A percentile compares a stretch with the other conserved stretches of the same genome.
Evolutionary conservation across 2,888 invertebrate genomes (phyloP).

Genomic region (Linnaemya vulpina): DNA sequence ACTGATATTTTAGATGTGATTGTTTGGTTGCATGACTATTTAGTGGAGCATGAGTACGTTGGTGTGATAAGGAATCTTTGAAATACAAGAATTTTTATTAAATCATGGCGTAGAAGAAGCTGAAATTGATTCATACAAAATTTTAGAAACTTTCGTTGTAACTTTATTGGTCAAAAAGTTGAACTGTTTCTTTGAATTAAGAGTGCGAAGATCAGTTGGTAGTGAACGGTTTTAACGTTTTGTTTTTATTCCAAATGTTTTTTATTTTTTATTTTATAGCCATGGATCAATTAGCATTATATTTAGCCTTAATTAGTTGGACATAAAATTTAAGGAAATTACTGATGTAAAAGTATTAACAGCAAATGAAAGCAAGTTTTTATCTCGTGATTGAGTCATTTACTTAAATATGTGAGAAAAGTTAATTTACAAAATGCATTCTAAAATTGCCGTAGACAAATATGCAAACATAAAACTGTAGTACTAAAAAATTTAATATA

Average conservation of each 20-base stretch:
- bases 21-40: slow-evolving; percentile 65
- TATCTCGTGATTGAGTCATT: too few species aligned
- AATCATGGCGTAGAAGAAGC: slow-evolving; percentile 50
- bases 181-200: slow-evolving; percentile 26
- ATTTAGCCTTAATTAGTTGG: neutral
- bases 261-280: neutral
- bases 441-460: too few species aligned
- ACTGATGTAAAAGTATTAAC: too few species aligned
- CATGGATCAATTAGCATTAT: neutral
- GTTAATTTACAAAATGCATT: too few species aligned
- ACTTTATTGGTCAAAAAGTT: slow-evolving; percentile 1
- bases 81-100: slow-evolving; percentile 63
- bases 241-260: neutral
- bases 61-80: slow-evolving; percentile 66
- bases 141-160: slow-evolving; percentile 11
- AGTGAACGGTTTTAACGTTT: neutral
- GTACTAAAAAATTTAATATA: too few species aligned
- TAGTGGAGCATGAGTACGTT: slow-evolving; percentile 64
- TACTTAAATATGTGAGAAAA: too few species aligned
- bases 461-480: too few species aligned
- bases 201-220: slow-evolving; percentile 5
- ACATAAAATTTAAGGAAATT: neutral
- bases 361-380: too few species aligned
- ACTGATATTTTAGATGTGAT: slow-evolving; percentile 71
- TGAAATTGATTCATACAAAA: slow-evolving; percentile 65